A percentile compares a stretch with the other conserved stretches of the same genome.
phyloP scores from a whole-genome alignment of 2,888 invertebrate genomes.

The Hemicrepidius hirtus region DNA sequence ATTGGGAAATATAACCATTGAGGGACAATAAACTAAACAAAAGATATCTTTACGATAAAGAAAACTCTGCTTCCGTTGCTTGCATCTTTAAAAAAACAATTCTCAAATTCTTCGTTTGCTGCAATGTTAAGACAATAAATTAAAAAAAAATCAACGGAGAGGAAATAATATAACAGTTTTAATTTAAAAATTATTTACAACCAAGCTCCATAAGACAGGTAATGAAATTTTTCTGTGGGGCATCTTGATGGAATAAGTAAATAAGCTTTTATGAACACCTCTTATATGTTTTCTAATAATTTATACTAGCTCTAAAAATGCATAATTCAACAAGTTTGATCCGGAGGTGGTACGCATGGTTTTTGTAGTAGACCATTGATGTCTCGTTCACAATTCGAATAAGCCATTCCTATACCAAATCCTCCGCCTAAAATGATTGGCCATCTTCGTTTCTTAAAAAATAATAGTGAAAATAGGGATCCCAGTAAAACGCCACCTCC shows the following conservation, averaged over 20 bases:
- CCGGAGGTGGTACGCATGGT: background rate
- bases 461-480: slow-evolving; percentile 85
- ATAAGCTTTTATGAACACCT: slow-evolving; percentile 2
- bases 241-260: background rate
- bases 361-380: slow-evolving; percentile 68
- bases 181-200: slow-evolving; percentile 34
- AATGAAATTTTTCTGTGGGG: background rate
- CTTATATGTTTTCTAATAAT: slow-evolving; percentile 24
- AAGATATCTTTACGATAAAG: too few relatives aligned
- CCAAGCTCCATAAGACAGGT: too few relatives aligned
- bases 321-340: slow-evolving; percentile 27
- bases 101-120: too few relatives aligned
- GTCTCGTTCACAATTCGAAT: slow-evolving; percentile 89
- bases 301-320: slow-evolving; percentile 37
- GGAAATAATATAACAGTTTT: slow-evolving; percentile 19
- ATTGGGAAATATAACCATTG: too few relatives aligned
- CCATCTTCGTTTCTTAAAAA: slow-evolving; percentile 90
- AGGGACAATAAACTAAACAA: too few relatives aligned
- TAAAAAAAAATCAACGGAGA: background rate
- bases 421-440: slow-evolving; percentile 92
- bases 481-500: slow-evolving; percentile 89
- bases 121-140: too few relatives aligned
- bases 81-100: too few relatives aligned
- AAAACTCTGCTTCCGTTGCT: too few relatives aligned
- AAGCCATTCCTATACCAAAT: slow-evolving; percentile 93